phyloP scores from a whole-genome alignment of 2,113 vertebrate genomes.

The Neodon shergylaensis region DNA sequence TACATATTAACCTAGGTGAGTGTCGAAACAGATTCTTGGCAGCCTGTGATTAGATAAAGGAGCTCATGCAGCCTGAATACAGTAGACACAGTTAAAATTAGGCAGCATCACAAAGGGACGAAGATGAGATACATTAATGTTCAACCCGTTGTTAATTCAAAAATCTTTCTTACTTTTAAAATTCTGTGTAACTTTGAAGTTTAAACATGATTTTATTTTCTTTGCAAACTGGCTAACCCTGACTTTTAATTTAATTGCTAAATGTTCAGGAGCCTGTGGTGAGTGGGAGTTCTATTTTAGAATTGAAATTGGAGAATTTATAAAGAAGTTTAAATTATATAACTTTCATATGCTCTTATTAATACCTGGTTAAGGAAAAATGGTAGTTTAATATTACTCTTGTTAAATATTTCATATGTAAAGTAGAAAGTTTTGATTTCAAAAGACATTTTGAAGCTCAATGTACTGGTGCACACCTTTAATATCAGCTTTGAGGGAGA shows the following conservation, averaged over 20 bases:
- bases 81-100: slow-evolving; percentile 36
- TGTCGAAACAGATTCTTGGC: slow-evolving; percentile 50
- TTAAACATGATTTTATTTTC: slow-evolving; percentile 48
- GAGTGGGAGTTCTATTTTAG: not conserved
- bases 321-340: not conserved
- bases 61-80: not conserved
- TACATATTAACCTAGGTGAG: slow-evolving; percentile 60
- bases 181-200: slow-evolving; percentile 26
- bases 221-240: slow-evolving; percentile 24
- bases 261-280: not conserved
- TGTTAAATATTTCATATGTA: not conserved
- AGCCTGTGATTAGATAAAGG: slow-evolving; percentile 58
- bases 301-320: slow-evolving; percentile 24
- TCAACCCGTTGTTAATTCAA: not conserved
- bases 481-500: not conserved
- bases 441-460: not conserved
- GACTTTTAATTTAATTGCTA: slow-evolving; percentile 24
- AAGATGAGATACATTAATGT: not conserved
- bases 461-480: not conserved
- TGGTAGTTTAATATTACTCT: not conserved
- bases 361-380: slow-evolving; percentile 32
- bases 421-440: not conserved
- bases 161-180: not conserved
- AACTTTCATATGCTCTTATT: not conserved
- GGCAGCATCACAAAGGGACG: slow-evolving; percentile 25